Percentiles rank a stretch among this genome's conserved stretches.
Conservation (phyloP, 2,113 vertebrate species). For the Pimephales promelas region DNA sequence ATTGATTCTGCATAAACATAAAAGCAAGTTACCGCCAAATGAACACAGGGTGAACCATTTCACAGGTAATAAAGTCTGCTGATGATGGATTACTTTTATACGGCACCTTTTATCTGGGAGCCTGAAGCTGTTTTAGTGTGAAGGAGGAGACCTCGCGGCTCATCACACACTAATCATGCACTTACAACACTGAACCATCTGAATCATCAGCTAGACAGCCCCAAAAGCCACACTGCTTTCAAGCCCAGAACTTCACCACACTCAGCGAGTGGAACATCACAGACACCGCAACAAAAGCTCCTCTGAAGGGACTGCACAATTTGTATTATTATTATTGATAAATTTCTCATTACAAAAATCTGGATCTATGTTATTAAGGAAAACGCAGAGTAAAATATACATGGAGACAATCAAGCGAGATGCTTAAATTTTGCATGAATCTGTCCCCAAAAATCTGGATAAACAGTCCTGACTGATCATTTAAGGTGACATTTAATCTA, state of each 20-base stretch:
- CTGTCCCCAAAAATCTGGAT: not conserved
- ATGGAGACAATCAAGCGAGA: not conserved
- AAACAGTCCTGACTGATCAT: conserved; percentile 6
- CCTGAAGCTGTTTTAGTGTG: conserved; percentile 45
- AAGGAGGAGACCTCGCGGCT: conserved; percentile 49
- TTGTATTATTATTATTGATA: not conserved
- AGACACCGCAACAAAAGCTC: not conserved
- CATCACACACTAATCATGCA: conserved; percentile 59
- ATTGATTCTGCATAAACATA: conserved; percentile 33
- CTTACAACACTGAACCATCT: conserved; percentile 39
- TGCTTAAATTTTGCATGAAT: not conserved
- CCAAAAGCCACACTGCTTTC: not conserved
- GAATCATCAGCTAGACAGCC: conserved; percentile 14
- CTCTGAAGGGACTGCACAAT: not conserved
- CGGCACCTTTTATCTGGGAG: conserved; percentile 48
- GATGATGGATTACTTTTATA: conserved; percentile 61
- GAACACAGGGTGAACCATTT: conserved; percentile 50
- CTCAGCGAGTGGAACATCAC: not conserved
- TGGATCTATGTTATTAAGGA: not conserved
- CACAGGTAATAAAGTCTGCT: conserved; percentile 55
- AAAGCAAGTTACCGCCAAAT: conserved; percentile 15
- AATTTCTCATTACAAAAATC: not conserved
- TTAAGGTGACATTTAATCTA: conserved; percentile 9
- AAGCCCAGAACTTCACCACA: not conserved
- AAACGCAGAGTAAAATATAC: not conserved